Evolutionary conservation across 2,113 vertebrate species (phyloP).

Genomic region (Nothobranchius furzeri): DNA sequence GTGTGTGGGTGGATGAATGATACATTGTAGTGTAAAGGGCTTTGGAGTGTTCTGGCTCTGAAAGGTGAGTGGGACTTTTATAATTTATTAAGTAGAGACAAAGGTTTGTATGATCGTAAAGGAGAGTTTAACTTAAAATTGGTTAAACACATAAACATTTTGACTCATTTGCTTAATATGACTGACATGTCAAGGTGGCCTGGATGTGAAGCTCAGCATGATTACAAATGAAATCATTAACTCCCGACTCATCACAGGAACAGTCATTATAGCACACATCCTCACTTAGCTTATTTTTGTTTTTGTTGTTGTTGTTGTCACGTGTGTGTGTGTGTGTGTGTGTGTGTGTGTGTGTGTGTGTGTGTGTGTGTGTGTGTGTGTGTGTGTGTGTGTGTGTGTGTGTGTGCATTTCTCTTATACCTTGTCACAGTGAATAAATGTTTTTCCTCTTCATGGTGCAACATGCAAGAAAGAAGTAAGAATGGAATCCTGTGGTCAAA

Average conservation of each 20-base stretch:
- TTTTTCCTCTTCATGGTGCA: too few species aligned
- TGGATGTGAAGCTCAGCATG: slow-evolving; percentile 58
- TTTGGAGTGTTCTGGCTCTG: too few species aligned
- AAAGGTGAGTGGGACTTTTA: too few species aligned
- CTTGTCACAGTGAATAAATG: too few species aligned
- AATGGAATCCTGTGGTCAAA: too few species aligned
- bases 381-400: too few species aligned
- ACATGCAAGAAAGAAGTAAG: too few species aligned
- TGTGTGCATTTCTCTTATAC: too few species aligned
- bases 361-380: slow-evolving; percentile 2
- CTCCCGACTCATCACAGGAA: slow-evolving; percentile 50
- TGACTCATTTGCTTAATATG: slow-evolving; percentile 35
- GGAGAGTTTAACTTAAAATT: slow-evolving; percentile 1
- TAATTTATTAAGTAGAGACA: too few species aligned
- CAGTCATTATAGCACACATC: slow-evolving; percentile 59
- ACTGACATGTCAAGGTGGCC: slow-evolving; percentile 63
- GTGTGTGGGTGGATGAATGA: too few species aligned
- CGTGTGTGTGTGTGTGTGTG: slow-evolving; percentile 11
- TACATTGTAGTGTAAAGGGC: too few species aligned
- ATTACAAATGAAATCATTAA: slow-evolving; percentile 71
- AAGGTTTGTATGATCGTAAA: not conserved
- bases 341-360: slow-evolving; percentile 14
- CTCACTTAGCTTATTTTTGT: slow-evolving; percentile 20
- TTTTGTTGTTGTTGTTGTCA: too few species aligned
- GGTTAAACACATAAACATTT: slow-evolving; percentile 23